Evolutionary conservation across 2,797 vertebrate genomes (phyloP), one percentile per base, ranked within the genome.

Genomic region (Caiman crocodilus): DNA sequence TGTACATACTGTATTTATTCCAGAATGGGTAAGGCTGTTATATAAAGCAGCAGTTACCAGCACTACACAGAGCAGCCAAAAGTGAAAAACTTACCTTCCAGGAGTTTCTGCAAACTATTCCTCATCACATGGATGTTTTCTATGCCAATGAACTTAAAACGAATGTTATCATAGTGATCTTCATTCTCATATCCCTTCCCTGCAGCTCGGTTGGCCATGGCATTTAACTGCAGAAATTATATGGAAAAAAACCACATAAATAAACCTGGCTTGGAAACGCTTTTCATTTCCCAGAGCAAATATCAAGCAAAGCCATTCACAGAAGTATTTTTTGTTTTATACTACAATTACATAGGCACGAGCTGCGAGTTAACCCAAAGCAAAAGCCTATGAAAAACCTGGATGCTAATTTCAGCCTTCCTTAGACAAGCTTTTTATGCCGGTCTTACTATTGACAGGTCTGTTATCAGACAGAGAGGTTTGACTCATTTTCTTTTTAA

Each of bases 111-210:
- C 79, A 98, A 92, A 94, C 98, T 98, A 97, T 76, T 98, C 88
- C 98, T 93, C 98, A 98, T 98, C 32, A 98, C 98, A 2, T 99
- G 98, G 92, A 98, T 99, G 94, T 99, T 98, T 90, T 98, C 98
- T 60, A 98, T 99, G 59, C 98, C 98, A 71, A 98, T 98, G 78
- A 98, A 99, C 59, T 98, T 98, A 85, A 98, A 98, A 65, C 96
- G 97, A 92, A 98, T 98, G 88, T 98, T 98, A 42, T 98, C 95
- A 25, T 98, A 98, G 74, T 98, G 96, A 89, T 98, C 98, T 90
- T 98, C 98, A n/a, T 98, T 98, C 95, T 99, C 98, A 32, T 98
- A 98, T 12, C 98, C 98, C 91, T 98, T 98, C 80, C 98, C 98
- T 59, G 98, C 98, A 64, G 98, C 98, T 69, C 98, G 90, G 94